A percentile compares a stretch with the other conserved stretches of the same genome.
Conservation (phyloP, 2,888 invertebrate genomes). For the Latrodectus hesperus region DNA sequence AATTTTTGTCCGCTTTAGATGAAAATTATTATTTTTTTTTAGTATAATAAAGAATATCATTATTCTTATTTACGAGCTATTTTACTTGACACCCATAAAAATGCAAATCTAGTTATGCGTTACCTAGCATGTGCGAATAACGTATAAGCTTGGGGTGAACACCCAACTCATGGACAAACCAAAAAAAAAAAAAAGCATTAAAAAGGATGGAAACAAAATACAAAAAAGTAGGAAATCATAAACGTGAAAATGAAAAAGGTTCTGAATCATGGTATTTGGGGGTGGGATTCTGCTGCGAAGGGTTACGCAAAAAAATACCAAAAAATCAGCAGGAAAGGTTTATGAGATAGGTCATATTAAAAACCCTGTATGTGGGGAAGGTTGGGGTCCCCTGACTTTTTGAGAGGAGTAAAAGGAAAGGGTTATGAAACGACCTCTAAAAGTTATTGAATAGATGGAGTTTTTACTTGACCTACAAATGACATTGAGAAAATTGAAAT, state of each 20-base stretch:
- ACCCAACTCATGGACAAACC: neutral
- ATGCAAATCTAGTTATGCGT: neutral
- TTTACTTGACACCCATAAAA: neutral
- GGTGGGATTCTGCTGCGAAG: constrained; percentile 44
- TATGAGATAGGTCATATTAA: neutral
- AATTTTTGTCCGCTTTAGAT: too few species aligned
- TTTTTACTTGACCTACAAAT: constrained; percentile 56
- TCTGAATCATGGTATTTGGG: constrained; percentile 43
- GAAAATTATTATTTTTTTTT: too few species aligned
- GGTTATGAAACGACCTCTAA: constrained; percentile 56
- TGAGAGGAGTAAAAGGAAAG: constrained; percentile 55
- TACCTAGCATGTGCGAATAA: neutral
- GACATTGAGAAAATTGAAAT: constrained; percentile 40
- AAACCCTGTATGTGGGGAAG: constrained; percentile 3
- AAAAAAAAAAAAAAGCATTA: constrained; percentile 21
- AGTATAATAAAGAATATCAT: too few species aligned
- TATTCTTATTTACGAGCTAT: too few species aligned
- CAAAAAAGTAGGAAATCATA: neutral
- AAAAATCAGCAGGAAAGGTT: constrained; percentile 21
- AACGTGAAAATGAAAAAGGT: constrained; percentile 9
- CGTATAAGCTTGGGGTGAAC: constrained; percentile 13
- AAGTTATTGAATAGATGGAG: constrained; percentile 50
- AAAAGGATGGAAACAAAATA: neutral
- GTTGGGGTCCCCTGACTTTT: constrained; percentile 10
- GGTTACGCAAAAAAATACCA: constrained; percentile 44